Base-by-base conservation (phyloP, 2,113 vertebrate genomes). In the Bufo bufo region DNA sequence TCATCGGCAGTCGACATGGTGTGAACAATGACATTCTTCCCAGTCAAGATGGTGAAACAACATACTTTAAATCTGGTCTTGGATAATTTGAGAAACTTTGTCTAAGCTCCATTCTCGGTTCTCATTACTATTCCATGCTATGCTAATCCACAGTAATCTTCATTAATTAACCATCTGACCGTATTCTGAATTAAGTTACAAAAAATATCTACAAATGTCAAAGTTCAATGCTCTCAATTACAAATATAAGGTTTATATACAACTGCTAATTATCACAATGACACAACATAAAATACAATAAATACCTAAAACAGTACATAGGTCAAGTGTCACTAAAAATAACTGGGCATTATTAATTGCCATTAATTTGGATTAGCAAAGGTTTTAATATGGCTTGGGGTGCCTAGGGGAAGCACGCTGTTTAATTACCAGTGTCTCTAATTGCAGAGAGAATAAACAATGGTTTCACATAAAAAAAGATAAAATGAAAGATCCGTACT, bases 341-440 rank as follows among this genome's bases (percentile, higher is more conserved):
- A 84, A 84, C 50, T 12, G 3, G 43, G 33, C 71, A 6, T 66
- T 69, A 54, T 71, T 49, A 84, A 33, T 54, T 84, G n/a, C 20
- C 23, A 83, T n/a, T 83, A 69, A 50, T 84, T 84, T 50, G 20
- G n/a, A 84, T 84, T 84, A 71, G 65, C 63, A 52, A 2, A 23
- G 65, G 45, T 47, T 85, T 84, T 54, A 50, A 33, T 52, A 54
- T 6, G 23, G 47, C 52, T 85, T 20, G 69, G n/a, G 71, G 23
- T 49, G 49, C 81, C 81, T 66, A 19, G 47, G 82, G 50, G 63
- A 84, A 50, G 65, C 82, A 71, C 33, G 82, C 82, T 69, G 82
- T 84, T 84, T 84, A 84, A 84, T 71, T 84, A 84, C 47, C 19
- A 52, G 74, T 43, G 56, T 33, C 20, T 86, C 74, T 86, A 86